These are phyloP conservation scores for Chaenodraco wilsoni DNA, from an alignment of 2,797 vertebrate species.

Conservation along the genomic window DNA sequence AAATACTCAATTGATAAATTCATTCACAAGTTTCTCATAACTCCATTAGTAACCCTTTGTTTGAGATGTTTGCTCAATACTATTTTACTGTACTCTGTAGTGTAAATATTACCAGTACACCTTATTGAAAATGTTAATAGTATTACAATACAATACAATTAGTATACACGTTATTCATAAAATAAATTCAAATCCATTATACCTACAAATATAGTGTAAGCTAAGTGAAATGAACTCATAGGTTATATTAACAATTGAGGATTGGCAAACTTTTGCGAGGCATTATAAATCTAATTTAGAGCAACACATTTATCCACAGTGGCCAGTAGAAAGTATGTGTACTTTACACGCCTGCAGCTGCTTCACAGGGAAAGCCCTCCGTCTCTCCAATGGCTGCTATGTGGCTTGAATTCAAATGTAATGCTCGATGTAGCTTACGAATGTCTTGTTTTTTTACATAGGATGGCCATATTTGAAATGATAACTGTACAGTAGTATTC, in stretches of 20 bases:
- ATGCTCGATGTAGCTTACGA: background rate
- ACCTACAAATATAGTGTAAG: background rate
- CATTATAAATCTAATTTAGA: slow-evolving; percentile 8
- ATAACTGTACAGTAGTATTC: background rate
- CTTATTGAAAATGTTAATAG: background rate
- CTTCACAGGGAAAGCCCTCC: slow-evolving; percentile 15
- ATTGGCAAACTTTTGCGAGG: background rate
- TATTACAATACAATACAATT: background rate
- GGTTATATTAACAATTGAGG: background rate
- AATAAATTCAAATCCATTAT: background rate
- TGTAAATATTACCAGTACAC: slow-evolving; percentile 10
- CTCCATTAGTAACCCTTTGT: slow-evolving; percentile 16
- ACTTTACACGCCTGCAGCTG: slow-evolving; percentile 10
- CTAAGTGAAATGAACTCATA: background rate
- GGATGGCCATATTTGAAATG: background rate
- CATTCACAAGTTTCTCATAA: slow-evolving; percentile 15
- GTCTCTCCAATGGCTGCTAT: background rate
- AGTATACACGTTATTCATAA: background rate
- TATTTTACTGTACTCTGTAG: background rate
- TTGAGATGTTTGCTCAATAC: background rate
- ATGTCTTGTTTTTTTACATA: slow-evolving; percentile 3
- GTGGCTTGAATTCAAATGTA: slow-evolving; percentile 13
- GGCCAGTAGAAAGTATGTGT: slow-evolving; percentile 13
- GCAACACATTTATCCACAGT: background rate
- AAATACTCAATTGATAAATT: slow-evolving; percentile 2